Conservation (phyloP, 2,113 vertebrate species). For the Gopherus flavomarginatus region DNA sequence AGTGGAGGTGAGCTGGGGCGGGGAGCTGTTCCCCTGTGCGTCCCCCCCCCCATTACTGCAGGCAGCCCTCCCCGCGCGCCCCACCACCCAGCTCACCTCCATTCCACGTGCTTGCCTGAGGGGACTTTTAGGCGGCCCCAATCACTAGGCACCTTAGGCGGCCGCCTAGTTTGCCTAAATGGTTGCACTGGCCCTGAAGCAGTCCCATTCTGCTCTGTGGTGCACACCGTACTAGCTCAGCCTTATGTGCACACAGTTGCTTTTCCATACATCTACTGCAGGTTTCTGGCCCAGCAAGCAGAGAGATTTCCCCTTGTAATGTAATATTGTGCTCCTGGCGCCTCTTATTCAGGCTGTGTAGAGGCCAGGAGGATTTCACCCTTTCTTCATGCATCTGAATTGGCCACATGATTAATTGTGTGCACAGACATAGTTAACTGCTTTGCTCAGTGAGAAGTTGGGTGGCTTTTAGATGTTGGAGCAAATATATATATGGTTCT, state of each 20-base stretch:
- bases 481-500: neutral
- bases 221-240: neutral
- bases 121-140: no score
- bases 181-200: neutral
- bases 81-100: no score
- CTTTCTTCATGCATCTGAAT: neutral
- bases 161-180: no score
- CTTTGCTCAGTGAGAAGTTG: neutral
- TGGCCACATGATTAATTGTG: neutral
- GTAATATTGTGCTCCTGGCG: neutral
- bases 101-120: no score
- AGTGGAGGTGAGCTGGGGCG: no score
- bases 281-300: neutral
- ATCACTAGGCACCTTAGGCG: no score
- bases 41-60: no score
- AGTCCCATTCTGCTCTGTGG: neutral
- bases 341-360: neutral
- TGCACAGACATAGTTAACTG: neutral
- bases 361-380: neutral
- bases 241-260: no score
- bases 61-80: no score
- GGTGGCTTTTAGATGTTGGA: neutral
- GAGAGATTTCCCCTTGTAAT: neutral
- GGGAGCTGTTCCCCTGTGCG: no score
- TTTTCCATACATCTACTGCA: neutral